Base-by-base conservation (phyloP, 2,797 vertebrate genomes). In the Tokudaia muenninki region DNA sequence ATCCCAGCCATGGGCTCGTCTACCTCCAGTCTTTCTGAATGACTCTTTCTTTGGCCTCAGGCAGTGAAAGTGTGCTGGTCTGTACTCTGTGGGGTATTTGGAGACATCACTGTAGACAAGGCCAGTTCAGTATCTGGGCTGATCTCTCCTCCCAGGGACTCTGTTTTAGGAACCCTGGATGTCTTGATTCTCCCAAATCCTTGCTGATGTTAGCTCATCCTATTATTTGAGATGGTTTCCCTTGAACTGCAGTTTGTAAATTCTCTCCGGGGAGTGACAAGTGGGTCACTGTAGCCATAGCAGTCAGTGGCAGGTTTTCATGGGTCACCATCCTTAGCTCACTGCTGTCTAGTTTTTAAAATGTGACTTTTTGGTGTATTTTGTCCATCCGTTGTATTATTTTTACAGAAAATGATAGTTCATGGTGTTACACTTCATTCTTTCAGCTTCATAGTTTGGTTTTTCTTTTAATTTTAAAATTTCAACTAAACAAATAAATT, bases 401-500 rank as follows among this genome's bases (percentile, higher is more conserved):
- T 94, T 95, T n/a, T 95, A 70, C 31, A 31, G 59, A 29, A 89
- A 52, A 82, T 26, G 47, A 50, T 8, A 90, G 78, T 87, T 92
- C 17, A 17, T 8, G 2, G 47, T 9, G 2, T 87, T 91, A 12
- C 26, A 75, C 14, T 80, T 29, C 21, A 61, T 3, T 63, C 57
- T 90, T 78, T n/a, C 52, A 22, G 5, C 57, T 59, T 95, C 59
- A 34, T 83, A 52, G 67, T 84, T 95, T 88, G 52, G 19, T 59
- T 83, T 31, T 59, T 83, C 26, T 57, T 67, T 52, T 37, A 79
- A 67, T 52, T 92, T 65, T 93, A 13, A 74, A 52, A 19, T 77
- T 79, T 50, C 26, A 50, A 7, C 78, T 92, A 41, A 57, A 31
- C 22, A 77, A 59, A 72, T 19, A 67, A 67, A 50, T 63, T 81